Base-by-base conservation (phyloP, 2,888 invertebrate genomes). In the Aproaerema taeniolella region DNA sequence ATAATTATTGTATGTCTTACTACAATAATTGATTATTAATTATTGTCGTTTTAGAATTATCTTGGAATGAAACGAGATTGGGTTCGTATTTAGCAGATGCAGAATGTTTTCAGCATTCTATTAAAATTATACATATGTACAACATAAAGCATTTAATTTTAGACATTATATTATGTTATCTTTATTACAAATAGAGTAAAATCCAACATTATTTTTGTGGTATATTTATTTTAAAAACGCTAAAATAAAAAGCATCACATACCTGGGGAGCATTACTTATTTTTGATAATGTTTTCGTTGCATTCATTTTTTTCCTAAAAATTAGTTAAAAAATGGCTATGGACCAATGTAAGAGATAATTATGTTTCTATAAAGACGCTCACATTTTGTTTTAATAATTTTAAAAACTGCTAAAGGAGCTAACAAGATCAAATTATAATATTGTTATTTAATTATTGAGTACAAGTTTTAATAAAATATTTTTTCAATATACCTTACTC, bases 381-480 rank as follows among this genome's bases (percentile, higher is more conserved):
- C 55, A 59, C 79, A 80, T 81, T 79, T 66, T 61, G 67, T 67
- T 76, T 71, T 65, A 62, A 53, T 52, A 52, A 56, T 62, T 26
- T 58, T 58, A 68, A 68, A 67, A 73, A 67, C 69, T 54, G 67
- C 64, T 64, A 64, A 69, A 69, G 57, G 75, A 76, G 78, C 77
- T 77, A 66, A 73, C 68, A 69, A 83, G 85, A 85, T 83, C 83
- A 86, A 86, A 83, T 75, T 85, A 82, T 83, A 76, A 81, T 82
- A 83, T 81, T 83, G 85, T 86, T 86, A 82, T 81, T 82, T 82
- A 81, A 83, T 82, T 83, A 82, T 81, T 76, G 85, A 85, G 82
- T 86, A 86, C 86, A 85, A 83, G 83, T 81, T 83, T 80, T 79
- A 81, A 78, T 74, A 69, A 68, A 76, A 76, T 82, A 74, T 79